Evolutionary conservation across 2,113 vertebrate species (phyloP).

Genomic region (Cricetomys ansorgei): DNA sequence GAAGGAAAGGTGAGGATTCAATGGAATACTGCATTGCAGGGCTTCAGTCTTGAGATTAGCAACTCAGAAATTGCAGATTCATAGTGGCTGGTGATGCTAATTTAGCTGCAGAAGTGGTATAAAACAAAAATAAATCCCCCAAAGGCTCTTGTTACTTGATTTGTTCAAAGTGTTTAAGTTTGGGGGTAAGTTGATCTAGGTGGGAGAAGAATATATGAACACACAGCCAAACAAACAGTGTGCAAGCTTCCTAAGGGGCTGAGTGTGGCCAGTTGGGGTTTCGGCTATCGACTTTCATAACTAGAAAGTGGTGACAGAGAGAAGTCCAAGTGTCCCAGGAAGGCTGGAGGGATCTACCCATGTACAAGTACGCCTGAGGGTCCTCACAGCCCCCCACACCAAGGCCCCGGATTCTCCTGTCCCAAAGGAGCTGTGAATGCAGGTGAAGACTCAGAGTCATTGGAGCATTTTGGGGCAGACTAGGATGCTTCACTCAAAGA

Average conservation of each 20-base stretch:
- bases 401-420: neutral
- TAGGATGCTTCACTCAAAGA: neutral
- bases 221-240: neutral
- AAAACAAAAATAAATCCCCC: neutral
- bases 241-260: fast-evolving
- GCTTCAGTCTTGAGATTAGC: too few species aligned
- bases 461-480: neutral
- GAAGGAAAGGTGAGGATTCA: neutral
- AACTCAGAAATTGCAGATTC: neutral
- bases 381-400: fast-evolving
- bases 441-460: neutral
- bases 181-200: neutral
- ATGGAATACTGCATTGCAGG: neutral
- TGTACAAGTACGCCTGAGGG: neutral
- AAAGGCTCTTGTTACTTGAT: neutral
- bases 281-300: neutral
- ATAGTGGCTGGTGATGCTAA: neutral
- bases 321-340: neutral
- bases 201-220: neutral
- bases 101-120: neutral
- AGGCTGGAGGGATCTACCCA: too few species aligned
- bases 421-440: too few species aligned
- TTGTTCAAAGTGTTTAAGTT: neutral
- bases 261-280: neutral
- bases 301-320: neutral